These are phyloP conservation scores for Drosophila simulans DNA, from an alignment of 1,140 invertebrate genomes.

Conservation along the genomic window DNA sequence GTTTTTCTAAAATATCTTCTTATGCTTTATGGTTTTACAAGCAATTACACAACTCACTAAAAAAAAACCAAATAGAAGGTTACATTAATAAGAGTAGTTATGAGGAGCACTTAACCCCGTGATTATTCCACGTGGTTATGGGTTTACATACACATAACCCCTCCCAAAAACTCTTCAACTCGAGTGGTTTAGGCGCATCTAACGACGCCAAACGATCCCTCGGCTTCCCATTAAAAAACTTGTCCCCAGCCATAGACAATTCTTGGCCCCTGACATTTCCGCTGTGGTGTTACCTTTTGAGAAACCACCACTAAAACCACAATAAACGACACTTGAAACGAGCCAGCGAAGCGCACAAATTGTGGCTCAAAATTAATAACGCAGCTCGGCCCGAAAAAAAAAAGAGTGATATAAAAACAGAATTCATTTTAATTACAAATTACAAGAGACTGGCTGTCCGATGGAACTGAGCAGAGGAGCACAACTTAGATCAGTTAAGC, in stretches of 20 bases:
- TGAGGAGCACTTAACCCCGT: slow-evolving; percentile 9
- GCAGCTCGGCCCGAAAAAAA: slow-evolving; percentile 41
- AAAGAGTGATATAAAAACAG: slow-evolving; percentile 56
- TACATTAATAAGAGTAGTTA: slow-evolving; percentile 15
- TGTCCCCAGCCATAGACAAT: slow-evolving; percentile 48
- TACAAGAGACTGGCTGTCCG: slow-evolving; percentile 45
- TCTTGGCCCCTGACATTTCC: slow-evolving; percentile 63
- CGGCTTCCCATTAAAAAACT: slow-evolving; percentile 41
- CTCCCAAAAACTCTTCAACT: slow-evolving; percentile 19
- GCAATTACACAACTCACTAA: background rate
- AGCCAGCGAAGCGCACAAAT: slow-evolving; percentile 63
- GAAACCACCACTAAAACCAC: slow-evolving; percentile 20
- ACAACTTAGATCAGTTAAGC: background rate
- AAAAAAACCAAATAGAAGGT: background rate
- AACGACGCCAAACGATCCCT: slow-evolving; percentile 31
- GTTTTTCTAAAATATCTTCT: too few relatives aligned
- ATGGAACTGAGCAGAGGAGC: slow-evolving; percentile 4
- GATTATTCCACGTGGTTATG: slow-evolving; percentile 17
- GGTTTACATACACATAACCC: background rate
- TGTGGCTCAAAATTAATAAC: slow-evolving; percentile 70
- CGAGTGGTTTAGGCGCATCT: slow-evolving; percentile 32
- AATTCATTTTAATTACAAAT: slow-evolving; percentile 79
- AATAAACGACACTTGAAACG: slow-evolving; percentile 64
- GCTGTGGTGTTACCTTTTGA: slow-evolving; percentile 37
- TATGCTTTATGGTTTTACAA: background rate